phyloP scores from a whole-genome alignment of 2,888 invertebrate species.

The Celastrina argiolus region DNA sequence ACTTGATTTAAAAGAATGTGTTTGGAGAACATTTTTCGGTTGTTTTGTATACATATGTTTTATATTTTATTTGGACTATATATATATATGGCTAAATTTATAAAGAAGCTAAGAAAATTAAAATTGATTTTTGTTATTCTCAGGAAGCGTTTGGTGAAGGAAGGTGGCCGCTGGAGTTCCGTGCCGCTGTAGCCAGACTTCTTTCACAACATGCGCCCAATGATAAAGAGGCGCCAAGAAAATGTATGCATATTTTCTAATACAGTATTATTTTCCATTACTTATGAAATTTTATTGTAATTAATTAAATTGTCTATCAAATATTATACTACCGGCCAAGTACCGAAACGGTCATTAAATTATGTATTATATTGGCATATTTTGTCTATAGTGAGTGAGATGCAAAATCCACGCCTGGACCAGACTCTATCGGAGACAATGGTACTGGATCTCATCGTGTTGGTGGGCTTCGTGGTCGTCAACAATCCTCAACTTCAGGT shows the following conservation, averaged over 20 bases:
- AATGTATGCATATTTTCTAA: constrained; percentile 56
- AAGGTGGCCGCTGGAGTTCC: constrained; percentile 89
- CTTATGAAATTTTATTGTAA: no score
- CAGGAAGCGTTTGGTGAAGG: constrained; percentile 89
- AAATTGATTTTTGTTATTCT: neutral
- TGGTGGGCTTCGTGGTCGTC: constrained; percentile 90
- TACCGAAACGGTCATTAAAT: no score
- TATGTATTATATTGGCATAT: neutral
- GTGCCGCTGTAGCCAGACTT: constrained; percentile 89
- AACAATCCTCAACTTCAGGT: constrained; percentile 79
- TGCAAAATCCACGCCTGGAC: constrained; percentile 49
- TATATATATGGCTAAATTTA: neutral
- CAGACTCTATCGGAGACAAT: constrained; percentile 80
- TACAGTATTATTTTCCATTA: no score
- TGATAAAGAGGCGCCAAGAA: constrained; percentile 61
- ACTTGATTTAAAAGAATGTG: neutral
- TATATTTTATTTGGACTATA: neutral
- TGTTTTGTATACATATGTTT: neutral
- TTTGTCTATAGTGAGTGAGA: constrained; percentile 42
- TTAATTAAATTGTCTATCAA: no score
- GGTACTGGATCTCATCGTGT: constrained; percentile 86
- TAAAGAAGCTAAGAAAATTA: neutral
- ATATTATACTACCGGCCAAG: no score
- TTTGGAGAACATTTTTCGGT: neutral
- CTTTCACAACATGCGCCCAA: constrained; percentile 82